Evolutionary conservation across 2,113 vertebrate genomes (phyloP).

Genomic region (Lontra canadensis): DNA sequence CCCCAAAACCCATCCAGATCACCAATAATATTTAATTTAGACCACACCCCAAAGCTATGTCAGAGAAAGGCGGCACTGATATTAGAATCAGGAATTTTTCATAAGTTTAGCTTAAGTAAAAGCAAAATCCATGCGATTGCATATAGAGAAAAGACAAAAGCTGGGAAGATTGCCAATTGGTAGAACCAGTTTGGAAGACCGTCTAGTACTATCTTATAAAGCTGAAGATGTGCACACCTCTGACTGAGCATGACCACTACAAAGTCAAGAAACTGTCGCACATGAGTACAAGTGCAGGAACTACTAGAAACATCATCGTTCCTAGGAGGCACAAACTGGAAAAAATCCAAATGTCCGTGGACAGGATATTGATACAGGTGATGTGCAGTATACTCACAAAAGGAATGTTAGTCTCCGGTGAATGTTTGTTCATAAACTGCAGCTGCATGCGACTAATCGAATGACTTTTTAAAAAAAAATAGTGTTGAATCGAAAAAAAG

Average conservation of each 20-base stretch:
- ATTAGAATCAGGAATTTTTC: neutral
- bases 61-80: neutral
- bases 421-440: neutral
- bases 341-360: neutral
- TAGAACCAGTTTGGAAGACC: neutral
- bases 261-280: neutral
- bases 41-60: neutral
- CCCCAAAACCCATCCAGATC: neutral
- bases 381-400: neutral
- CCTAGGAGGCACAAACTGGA: neutral
- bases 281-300: neutral
- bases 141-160: neutral
- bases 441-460: neutral
- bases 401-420: neutral
- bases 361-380: neutral
- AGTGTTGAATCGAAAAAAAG: neutral
- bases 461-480: neutral
- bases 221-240: neutral
- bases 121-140: neutral
- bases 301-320: neutral
- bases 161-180: neutral
- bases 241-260: neutral
- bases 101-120: neutral
- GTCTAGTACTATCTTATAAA: neutral
- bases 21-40: neutral